Percentiles rank a stretch among this genome's conserved stretches.
Evolutionary conservation across 2,797 vertebrate species (phyloP).

Genomic region (Oophaga sylvatica): DNA sequence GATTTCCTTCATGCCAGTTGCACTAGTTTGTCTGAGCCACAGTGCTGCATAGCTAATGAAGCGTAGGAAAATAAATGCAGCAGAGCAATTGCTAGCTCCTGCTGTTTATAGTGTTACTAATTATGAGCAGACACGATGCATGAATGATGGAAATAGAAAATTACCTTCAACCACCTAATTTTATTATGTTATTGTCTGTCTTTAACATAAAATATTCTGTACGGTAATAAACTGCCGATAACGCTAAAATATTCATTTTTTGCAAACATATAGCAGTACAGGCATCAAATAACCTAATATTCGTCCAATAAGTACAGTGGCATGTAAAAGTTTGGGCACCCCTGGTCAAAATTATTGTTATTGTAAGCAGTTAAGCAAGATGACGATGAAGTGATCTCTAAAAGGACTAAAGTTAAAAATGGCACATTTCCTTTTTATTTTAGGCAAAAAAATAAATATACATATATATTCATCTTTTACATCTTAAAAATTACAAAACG

Average conservation of each 20-base stretch:
- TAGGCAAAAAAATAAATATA: too few relatives aligned
- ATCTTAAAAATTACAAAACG: too few relatives aligned
- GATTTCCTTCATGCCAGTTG: slow-evolving; percentile 72
- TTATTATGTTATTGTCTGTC: slow-evolving; percentile 61
- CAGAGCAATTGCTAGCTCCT: slow-evolving; percentile 58
- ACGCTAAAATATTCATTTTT: slow-evolving; percentile 36
- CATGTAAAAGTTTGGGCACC: slow-evolving; percentile 40
- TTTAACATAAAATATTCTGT: slow-evolving; percentile 43
- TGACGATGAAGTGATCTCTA: too few relatives aligned
- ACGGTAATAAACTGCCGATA: slow-evolving; percentile 30
- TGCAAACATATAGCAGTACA: slow-evolving; percentile 29
- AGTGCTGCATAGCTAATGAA: slow-evolving; percentile 71
- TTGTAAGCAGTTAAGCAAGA: too few relatives aligned
- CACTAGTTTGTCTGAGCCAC: slow-evolving; percentile 69
- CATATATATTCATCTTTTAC: too few relatives aligned
- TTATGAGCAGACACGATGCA: slow-evolving; percentile 56
- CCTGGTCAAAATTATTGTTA: too few relatives aligned
- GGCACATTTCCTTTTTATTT: too few relatives aligned
- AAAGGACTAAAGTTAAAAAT: too few relatives aligned
- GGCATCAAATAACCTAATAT: slow-evolving; percentile 48
- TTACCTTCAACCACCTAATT: slow-evolving; percentile 66
- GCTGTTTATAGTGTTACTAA: slow-evolving; percentile 56
- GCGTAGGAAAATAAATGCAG: slow-evolving; percentile 70
- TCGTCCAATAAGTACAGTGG: slow-evolving; percentile 39
- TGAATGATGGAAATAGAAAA: slow-evolving; percentile 61